Evolutionary conservation across 2,113 vertebrate species (phyloP), one percentile per base, ranked within the genome.

Genomic region (Origma solitaria): DNA sequence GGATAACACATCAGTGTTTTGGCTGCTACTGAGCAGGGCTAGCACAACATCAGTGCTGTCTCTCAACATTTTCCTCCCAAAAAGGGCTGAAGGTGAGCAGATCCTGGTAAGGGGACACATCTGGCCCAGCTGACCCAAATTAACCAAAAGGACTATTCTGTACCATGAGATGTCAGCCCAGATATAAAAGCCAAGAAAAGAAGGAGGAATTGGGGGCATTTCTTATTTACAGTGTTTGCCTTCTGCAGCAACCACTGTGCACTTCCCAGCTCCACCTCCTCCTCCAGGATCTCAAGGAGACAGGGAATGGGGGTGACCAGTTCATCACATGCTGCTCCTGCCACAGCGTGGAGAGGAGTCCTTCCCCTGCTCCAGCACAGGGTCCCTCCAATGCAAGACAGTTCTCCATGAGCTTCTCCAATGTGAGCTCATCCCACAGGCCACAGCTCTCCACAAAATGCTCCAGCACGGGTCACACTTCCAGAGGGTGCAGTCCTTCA

Each of bases 401-500:
- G 15, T 11, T 75, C 61, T 40, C 6, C 50, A 49, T 28, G 0
- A 30, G 20, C 47, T 65, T 56, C 35, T 75, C 3, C 30, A 49
- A 4, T 30, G 23, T 3, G 23, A 62, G 23, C 27, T 38, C 40
- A n/a, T 38, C 22, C n/a, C 49, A 47, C 28, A 54, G 22, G 7
- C 15, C 45, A 28, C 11, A 84, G 28, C 3, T 54, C 19, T 56
- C 6, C 50, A 40, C n/a, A 73, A 38, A 38, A 0, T 0, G n/a
- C 50, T 65, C 50, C 42, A 35, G 1, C 0, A 1, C 24, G 51
- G 17, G 1, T 42, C 44, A 35, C 31, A 42, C 37, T 58, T 42
- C 16, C 71, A 44, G 4, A 30, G 17, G 9, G 9, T 37, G 35
- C 31, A 66, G 25, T 31, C 16, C 17, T 50, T 35, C 60, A 66